Evolutionary conservation across 2,888 invertebrate genomes (phyloP), one percentile per base, ranked within the genome.

Genomic region (Chirona hameri): DNA sequence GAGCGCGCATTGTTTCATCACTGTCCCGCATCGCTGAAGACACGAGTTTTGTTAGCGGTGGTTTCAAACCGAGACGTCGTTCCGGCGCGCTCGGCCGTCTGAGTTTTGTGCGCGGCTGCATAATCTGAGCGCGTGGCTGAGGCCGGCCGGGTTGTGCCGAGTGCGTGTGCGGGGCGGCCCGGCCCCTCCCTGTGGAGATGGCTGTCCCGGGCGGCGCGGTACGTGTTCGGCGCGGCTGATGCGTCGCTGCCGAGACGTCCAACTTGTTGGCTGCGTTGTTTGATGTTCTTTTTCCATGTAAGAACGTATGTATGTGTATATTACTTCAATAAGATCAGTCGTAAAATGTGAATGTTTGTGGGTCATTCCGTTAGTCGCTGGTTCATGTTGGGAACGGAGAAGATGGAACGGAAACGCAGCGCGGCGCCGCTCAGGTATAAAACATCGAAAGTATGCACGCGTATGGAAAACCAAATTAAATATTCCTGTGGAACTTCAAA

Each of bases 261-360:
- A 7, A 18, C 72, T 31, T 31, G 31, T 72, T 31, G 72, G 72
- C 72, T 18, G 27, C 18, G 31, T 72, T 72, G 31, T 72, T 72
- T 72, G 72, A 3, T 72, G 72, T 72, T 72, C 72, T 31, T 72
- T 72, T 31, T 27, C 27, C 72, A 31, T 72, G 72, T 72, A 18
- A 72, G 31, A 72, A 72, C 72, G 72, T 31, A 31, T 31, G 72
- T 72, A 72, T 31, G 72, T 72, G 72, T 31, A 72, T 72, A 72
- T 72, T 72, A 72, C 72, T 72, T 72, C 72, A 72, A 72, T 72
- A 72, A 72, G 72, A 72, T 31, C 72, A 31, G 72, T 72, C 72
- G 27, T 31, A 29, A 29, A 29, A 15, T n/a, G n/a, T 2, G 1
- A 52, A 52, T 52, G 52, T 39, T 39, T 39, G 39, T 5, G 39